phyloP scores from a whole-genome alignment of 2,113 vertebrate genomes.

The Monopterus albus region DNA sequence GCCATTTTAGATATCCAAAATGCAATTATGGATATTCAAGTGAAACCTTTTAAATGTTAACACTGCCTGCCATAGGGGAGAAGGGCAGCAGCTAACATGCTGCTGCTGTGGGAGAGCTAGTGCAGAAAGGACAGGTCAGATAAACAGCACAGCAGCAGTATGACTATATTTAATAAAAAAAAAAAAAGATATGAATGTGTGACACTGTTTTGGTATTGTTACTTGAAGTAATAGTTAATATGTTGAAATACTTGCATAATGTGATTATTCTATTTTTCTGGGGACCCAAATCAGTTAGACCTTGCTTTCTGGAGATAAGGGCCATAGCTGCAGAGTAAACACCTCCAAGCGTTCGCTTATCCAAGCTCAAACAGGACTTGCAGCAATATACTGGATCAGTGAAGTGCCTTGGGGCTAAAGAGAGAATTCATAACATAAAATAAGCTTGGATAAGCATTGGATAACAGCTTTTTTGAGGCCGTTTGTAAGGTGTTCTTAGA shows the following conservation, averaged over 20 bases:
- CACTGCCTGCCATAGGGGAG: no score
- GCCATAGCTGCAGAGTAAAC: neutral
- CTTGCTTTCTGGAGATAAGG: neutral
- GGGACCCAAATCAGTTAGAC: neutral
- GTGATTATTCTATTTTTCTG: neutral
- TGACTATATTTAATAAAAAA: no score
- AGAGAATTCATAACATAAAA: neutral
- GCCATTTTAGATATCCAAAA: no score
- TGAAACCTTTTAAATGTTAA: no score
- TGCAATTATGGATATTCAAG: no score
- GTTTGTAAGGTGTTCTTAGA: neutral
- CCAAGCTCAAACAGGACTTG: constrained; percentile 7
- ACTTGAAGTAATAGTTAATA: no score
- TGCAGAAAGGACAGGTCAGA: no score
- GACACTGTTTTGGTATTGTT: no score
- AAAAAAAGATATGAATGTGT: no score
- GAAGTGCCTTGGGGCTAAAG: neutral
- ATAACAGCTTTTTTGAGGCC: neutral
- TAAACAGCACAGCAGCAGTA: no score
- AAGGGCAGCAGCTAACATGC: no score
- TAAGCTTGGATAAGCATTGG: neutral
- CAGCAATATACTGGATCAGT: constrained; percentile 8
- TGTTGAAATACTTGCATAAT: neutral
- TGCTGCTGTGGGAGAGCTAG: no score
- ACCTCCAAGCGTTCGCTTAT: constrained; percentile 11